These are phyloP conservation scores for Hybognathus amarus DNA, from an alignment of 2,797 vertebrate genomes.

Conservation along the genomic window DNA sequence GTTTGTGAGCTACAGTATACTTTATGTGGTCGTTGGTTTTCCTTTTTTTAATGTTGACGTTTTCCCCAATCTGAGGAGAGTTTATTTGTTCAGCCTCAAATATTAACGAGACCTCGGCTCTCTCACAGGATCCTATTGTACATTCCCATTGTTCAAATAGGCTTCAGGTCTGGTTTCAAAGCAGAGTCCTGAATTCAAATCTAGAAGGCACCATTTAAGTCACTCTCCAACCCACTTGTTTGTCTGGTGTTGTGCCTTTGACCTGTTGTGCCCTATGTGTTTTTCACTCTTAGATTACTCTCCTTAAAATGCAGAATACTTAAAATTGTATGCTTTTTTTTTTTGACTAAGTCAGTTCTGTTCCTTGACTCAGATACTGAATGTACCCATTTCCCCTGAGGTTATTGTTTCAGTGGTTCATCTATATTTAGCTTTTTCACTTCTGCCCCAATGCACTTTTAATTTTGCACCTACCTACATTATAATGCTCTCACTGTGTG, in stretches of 20 bases:
- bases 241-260: constrained; percentile 79
- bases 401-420: constrained; percentile 21
- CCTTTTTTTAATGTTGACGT: constrained; percentile 6
- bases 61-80: not conserved
- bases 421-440: constrained; percentile 35
- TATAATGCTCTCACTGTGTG: constrained; percentile 38
- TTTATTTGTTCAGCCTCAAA: constrained; percentile 35
- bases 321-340: constrained; percentile 13
- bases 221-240: constrained; percentile 24
- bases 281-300: constrained; percentile 70
- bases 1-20: constrained; percentile 21
- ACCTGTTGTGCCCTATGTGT: constrained; percentile 61
- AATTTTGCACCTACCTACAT: constrained; percentile 29
- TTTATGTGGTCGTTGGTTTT: not conserved
- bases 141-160: constrained; percentile 6
- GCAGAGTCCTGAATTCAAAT: not conserved
- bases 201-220: not conserved
- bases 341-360: constrained; percentile 40
- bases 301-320: constrained; percentile 56
- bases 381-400: constrained; percentile 15
- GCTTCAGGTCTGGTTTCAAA: constrained; percentile 26
- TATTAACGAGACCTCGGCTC: constrained; percentile 12
- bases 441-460: constrained; percentile 40
- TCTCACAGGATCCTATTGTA: constrained; percentile 15
- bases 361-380: constrained; percentile 61